phyloP scores from a whole-genome alignment of 2,113 vertebrate species.

The Ammodytes dubius region DNA sequence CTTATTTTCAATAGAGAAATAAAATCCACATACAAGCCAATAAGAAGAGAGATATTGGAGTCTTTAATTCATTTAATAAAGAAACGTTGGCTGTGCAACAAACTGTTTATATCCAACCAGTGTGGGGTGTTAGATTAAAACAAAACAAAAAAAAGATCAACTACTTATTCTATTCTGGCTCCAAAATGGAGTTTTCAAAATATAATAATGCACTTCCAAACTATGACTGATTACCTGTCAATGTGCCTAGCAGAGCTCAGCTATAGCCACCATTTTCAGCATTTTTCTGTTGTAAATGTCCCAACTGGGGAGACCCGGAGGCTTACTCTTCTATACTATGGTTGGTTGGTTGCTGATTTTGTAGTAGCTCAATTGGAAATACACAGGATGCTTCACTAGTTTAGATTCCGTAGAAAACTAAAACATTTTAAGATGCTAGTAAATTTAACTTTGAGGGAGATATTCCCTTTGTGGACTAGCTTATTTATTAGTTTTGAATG shows the following conservation, averaged over 20 bases:
- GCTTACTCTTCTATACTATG: not conserved
- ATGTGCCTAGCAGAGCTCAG: slow-evolving; percentile 6
- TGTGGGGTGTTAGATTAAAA: slow-evolving; percentile 16
- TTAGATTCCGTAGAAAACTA: not conserved
- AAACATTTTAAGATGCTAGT: not conserved
- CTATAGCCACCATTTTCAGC: slow-evolving; percentile 5
- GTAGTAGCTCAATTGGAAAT: not conserved
- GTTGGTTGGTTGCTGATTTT: not conserved
- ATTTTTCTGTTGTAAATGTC: slow-evolving; percentile 19
- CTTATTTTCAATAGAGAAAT: not conserved
- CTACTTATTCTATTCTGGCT: not conserved
- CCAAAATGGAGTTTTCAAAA: slow-evolving; percentile 21
- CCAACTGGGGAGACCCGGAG: not conserved
- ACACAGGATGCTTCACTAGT: not conserved
- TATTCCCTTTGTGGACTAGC: not conserved
- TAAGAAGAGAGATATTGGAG: not conserved
- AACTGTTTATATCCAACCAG: not conserved
- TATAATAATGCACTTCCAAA: slow-evolving; percentile 32
- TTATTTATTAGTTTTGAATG: not conserved
- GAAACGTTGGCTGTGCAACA: too few relatives aligned
- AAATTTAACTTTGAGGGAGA: not conserved
- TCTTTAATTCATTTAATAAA: slow-evolving; percentile 6
- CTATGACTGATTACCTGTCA: slow-evolving; percentile 44
- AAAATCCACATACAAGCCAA: not conserved
- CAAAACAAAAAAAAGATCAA: slow-evolving; percentile 9